Conservation (phyloP, 2,113 vertebrate species). For the Hemiprocne comata region DNA sequence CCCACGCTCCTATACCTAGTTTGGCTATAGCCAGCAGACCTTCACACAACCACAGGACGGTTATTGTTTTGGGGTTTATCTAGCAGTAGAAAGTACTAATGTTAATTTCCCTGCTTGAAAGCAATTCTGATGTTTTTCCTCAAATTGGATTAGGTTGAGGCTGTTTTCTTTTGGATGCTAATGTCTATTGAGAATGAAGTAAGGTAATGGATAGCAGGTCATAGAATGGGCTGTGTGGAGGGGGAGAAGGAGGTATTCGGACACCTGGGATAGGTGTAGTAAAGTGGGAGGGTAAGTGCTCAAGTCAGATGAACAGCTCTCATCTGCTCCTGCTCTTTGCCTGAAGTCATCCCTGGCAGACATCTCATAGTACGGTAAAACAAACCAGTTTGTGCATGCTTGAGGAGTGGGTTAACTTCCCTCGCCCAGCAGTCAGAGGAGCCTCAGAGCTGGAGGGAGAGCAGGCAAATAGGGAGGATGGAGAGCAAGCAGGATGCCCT, state of each 20-base stretch:
- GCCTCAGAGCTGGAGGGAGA: not conserved
- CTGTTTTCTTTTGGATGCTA: not conserved
- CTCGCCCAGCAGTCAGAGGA: not conserved
- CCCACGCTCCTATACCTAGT: not conserved
- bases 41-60: not conserved
- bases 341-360: not conserved
- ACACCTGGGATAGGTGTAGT: not conserved
- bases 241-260: not conserved
- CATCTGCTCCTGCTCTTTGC: not conserved
- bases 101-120: not conserved
- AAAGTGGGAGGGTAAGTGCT: not conserved
- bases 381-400: rapidly evolving
- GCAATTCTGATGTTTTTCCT: not conserved
- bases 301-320: not conserved
- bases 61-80: not conserved
- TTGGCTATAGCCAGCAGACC: not conserved
- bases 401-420: not conserved
- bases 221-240: not conserved
- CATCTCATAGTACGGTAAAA: not conserved
- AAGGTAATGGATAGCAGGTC: not conserved
- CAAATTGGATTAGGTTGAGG: not conserved
- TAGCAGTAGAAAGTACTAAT: not conserved
- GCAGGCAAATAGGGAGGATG: no score
- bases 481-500: not conserved
- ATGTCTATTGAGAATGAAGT: not conserved